Conservation (phyloP, 2,113 vertebrate species). For the Nerophis lumbriciformis region DNA sequence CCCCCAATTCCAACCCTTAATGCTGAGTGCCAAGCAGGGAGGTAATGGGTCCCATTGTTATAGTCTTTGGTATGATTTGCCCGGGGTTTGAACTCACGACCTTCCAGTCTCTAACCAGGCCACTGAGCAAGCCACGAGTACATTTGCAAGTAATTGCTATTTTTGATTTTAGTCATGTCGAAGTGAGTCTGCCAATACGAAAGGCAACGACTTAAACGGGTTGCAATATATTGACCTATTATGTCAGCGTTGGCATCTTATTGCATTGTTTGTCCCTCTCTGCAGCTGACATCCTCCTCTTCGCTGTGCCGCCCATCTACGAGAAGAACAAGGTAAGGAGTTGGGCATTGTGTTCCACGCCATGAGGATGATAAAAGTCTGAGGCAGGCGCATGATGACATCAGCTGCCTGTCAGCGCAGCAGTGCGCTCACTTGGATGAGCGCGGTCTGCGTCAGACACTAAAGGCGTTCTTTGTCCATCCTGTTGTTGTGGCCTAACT, state of each 20-base stretch:
- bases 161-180: no score
- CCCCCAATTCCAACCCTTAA: no score
- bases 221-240: no score
- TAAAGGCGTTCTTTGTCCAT: slow-evolving; percentile 25
- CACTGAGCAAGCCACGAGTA: no score
- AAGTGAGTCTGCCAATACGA: no score
- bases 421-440: slow-evolving; percentile 39
- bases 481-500: not conserved
- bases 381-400: not conserved
- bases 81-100: no score
- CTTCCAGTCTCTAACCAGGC: no score
- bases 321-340: slow-evolving; percentile 87
- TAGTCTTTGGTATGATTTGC: no score
- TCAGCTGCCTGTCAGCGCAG: slow-evolving; percentile 7
- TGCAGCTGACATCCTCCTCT: slow-evolving; percentile 80
- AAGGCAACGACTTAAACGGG: not conserved
- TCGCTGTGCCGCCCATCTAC: slow-evolving; percentile 80
- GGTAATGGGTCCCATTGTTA: no score
- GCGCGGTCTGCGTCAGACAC: slow-evolving; percentile 28
- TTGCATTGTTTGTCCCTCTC: not conserved
- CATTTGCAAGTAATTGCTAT: no score
- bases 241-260: no score
- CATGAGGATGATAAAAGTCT: not conserved
- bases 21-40: no score
- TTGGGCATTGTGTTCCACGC: not conserved